phyloP scores from a whole-genome alignment of 2,113 vertebrate genomes.

The Jaculus jaculus region DNA sequence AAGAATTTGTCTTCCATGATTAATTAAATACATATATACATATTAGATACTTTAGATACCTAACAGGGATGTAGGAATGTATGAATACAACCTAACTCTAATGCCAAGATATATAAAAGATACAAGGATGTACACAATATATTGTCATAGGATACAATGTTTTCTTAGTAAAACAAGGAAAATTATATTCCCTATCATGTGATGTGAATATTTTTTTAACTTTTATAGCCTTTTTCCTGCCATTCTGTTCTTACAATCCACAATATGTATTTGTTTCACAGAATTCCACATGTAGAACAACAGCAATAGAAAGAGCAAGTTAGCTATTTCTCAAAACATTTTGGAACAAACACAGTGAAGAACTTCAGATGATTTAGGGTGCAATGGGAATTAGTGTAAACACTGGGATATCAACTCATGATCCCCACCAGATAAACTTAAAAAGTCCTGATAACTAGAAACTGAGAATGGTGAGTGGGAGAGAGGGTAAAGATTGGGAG shows the following conservation, averaged over 20 bases:
- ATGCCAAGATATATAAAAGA: background rate
- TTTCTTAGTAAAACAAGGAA: background rate
- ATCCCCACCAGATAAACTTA: background rate
- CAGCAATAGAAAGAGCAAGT: background rate
- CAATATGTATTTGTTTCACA: background rate
- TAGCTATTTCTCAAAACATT: background rate
- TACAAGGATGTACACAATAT: background rate
- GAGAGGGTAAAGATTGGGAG: background rate
- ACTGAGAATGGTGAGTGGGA: background rate
- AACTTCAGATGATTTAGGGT: background rate
- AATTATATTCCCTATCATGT: background rate
- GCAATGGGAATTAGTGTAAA: background rate
- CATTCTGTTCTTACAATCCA: background rate
- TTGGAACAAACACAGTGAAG: background rate
- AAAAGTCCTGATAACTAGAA: background rate
- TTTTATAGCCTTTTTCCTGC: background rate
- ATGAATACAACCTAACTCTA: background rate
- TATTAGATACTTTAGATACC: slow-evolving; percentile 31
- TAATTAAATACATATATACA: slow-evolving; percentile 78
- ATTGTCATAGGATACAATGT: background rate
- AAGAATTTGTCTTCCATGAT: slow-evolving; percentile 79
- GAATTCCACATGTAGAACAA: background rate
- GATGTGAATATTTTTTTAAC: slow-evolving; percentile 7
- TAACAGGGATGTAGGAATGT: background rate
- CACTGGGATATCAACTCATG: background rate